Conservation (phyloP, 2,888 invertebrate species). For the Sialis fuliginosa region DNA sequence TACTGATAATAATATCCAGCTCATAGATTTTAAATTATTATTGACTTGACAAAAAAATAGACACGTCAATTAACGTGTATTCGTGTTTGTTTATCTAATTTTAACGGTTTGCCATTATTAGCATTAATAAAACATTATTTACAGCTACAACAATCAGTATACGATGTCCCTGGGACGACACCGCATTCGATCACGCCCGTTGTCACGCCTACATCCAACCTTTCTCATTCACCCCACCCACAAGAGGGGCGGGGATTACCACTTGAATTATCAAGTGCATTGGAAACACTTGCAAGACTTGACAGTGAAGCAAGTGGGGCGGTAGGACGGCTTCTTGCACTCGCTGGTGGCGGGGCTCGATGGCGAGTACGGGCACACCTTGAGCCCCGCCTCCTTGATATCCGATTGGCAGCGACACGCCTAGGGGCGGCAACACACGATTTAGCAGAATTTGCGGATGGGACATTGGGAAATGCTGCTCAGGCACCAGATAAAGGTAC, state of each 20-base stretch:
- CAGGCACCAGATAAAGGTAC: conserved; percentile 62
- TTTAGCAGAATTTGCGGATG: conserved; percentile 76
- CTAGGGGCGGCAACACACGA: conserved; percentile 69
- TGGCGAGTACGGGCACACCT: conserved; percentile 71
- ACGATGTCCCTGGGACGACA: conserved; percentile 38
- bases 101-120: no score
- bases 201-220: no score
- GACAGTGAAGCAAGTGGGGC: conserved; percentile 69
- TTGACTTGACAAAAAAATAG: no score
- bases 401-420: conserved; percentile 61
- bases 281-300: conserved; percentile 55
- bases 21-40: no score
- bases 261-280: conserved; percentile 54
- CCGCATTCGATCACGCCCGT: conserved; percentile 11
- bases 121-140: no score
- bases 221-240: conserved; percentile 8
- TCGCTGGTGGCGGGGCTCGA: conserved; percentile 57
- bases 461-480: conserved; percentile 71
- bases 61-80: no score
- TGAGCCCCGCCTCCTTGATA: conserved; percentile 61
- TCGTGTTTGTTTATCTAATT: no score
- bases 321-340: conserved; percentile 57
- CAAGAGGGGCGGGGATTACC: conserved; percentile 39
- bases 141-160: conserved; percentile 21
- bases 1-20: no score